Base-by-base conservation (phyloP, 2,113 vertebrate genomes). In the Arenaria interpres region DNA sequence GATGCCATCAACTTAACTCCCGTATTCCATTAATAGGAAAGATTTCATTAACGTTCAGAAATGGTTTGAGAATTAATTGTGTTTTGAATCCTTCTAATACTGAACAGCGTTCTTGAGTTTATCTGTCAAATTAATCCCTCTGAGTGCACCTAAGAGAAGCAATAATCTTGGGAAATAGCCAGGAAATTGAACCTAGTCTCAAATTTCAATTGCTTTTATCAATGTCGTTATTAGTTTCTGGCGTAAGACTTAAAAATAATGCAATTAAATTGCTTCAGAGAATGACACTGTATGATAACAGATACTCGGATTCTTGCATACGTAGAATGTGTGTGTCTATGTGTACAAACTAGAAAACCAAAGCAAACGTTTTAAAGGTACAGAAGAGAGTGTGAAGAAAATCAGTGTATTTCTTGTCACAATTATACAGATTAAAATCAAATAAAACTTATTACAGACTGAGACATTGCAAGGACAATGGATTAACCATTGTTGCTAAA, bases 131-230 rank as follows among this genome's bases (percentile, higher is more conserved):
- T 94, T 95, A 64, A 88, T 88, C 66, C 59, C 23, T 57, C 23
- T 37, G 50, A 78, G 48, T 72, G 48, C 43, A 77, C 21, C 56
- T 84, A 86, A 93, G 35, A 77, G 27, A 84, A 41, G 41, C 57
- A 96, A 30, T 59, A 95, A 85, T 93, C 69, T 73, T 93, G 45
- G 48, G 51, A 90, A 91, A 96, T 88, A 60, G 24, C 33, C 73
- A 88, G 67, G 67, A 97, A 96, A 97, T 84, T 94, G 75, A 95
- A 95, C 35, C 28, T 85, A 77, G 64, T 39, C 80, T 96, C 80
- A 63, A 89, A 59, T 95, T 97, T 97, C 93, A 96, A 91, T 88
- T 95, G 72, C 67, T 85, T 96, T 19, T 91, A 76, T 96, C 96
- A 94, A 63, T 51, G 10, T 46, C 90, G 73, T 83, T 94, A 93